Evolutionary conservation across 2,113 vertebrate species (phyloP).

Genomic region (Canis aureus): DNA sequence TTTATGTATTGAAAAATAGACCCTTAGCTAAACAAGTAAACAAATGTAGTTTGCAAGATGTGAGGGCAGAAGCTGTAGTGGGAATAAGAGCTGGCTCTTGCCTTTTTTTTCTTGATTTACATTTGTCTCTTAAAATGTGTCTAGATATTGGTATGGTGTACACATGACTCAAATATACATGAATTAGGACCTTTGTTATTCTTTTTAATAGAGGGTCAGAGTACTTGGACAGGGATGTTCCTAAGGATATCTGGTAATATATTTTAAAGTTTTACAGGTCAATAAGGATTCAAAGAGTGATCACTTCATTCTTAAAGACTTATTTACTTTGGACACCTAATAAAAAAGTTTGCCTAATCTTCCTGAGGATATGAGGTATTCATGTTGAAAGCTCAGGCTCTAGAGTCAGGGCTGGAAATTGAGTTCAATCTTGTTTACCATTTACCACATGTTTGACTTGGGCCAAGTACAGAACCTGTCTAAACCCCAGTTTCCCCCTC

Average conservation of each 20-base stretch:
- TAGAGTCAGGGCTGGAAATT: neutral
- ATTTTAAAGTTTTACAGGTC: neutral
- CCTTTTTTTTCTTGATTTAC: neutral
- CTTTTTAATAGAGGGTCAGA: neutral
- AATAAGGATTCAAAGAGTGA: neutral
- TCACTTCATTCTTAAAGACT: neutral
- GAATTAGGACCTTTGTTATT: neutral
- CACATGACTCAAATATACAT: neutral
- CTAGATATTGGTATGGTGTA: neutral
- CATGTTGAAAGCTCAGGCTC: neutral
- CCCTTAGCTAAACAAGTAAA: neutral
- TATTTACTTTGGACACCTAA: neutral
- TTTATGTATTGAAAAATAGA: neutral
- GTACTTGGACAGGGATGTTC: neutral
- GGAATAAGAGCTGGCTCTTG: neutral
- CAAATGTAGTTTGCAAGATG: neutral
- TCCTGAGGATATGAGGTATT: neutral
- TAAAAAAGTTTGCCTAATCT: conserved; percentile 19
- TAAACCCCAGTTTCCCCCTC: neutral
- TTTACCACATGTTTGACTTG: conserved; percentile 17
- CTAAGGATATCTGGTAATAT: neutral
- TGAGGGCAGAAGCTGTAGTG: neutral
- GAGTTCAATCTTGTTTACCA: neutral
- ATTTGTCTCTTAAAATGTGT: neutral
- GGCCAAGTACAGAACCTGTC: neutral